Evolutionary conservation across 2,113 vertebrate genomes (phyloP), one percentile per base, ranked within the genome.

Genomic region (Manacus vitellinus): DNA sequence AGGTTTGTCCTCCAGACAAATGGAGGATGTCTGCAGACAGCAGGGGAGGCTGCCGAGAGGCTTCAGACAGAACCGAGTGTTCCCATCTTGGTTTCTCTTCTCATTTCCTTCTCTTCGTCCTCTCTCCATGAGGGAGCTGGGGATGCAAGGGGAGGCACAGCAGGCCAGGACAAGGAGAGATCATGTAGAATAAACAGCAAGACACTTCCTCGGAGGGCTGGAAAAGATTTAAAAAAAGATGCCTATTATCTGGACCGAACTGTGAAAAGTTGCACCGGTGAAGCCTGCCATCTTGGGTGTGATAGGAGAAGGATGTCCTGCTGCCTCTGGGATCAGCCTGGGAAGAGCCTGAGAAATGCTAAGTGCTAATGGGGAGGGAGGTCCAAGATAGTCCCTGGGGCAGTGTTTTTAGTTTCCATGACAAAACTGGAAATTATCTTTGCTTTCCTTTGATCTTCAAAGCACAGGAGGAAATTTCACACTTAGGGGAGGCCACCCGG

Each of bases 391-490:
- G 76, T 85, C 67, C 74, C 71, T 33, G 63, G 49, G 55, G 72
- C 49, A 59, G 59, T 22, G 79, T 17, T 51, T 90, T 91, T 91
- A 43, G 51, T 85, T 93, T 72, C 88, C 71, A 35, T 49, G 85
- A 81, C 63, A 89, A 92, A 94, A 85, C 37, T 75, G 56, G 67
- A 86, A 78, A 58, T 85, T 94, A 76, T 91, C 92, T 92, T 91
- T 79, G 66, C 51, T 83, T 51, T 72, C 54, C 44, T 95, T 95
- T 94, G 84, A 95, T 95, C 89, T 95, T 95, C 95, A 95, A 96
- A 95, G 87, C 74, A 56, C 71, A 52, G 62, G 46, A 92, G 89
- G 58, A 91, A 75, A 82, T 85, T 24, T 95, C 77, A 85, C 95
- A 62, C 66, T 82, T 33, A 31, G 2, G 11, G 58, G 30, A 78